Conservation (phyloP, 2,113 vertebrate genomes). For the Pandion haliaetus region DNA sequence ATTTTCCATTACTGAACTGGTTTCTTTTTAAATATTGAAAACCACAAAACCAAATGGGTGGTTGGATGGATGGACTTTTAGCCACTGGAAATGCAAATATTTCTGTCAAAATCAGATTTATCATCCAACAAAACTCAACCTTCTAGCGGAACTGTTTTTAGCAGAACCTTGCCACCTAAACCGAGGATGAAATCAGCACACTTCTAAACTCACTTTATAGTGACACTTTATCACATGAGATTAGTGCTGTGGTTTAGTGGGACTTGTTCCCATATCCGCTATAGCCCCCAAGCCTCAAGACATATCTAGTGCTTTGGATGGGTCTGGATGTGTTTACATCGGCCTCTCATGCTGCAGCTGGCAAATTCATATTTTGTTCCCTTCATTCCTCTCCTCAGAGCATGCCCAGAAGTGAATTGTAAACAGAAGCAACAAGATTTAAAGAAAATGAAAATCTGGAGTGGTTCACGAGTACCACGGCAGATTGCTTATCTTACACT, state of each 20-base stretch:
- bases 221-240: neutral
- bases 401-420: neutral
- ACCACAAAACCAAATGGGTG: neutral
- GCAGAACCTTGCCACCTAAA: neutral
- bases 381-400: neutral
- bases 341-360: neutral
- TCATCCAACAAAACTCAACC: neutral
- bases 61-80: neutral
- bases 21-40: neutral
- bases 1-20: neutral
- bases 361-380: neutral
- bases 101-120: neutral
- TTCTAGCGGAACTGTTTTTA: neutral
- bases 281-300: neutral
- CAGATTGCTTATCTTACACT: neutral
- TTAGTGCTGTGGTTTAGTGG: neutral
- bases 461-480: neutral
- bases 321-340: neutral
- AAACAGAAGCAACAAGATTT: neutral
- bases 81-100: neutral
- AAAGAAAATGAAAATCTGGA: neutral
- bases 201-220: neutral
- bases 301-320: neutral
- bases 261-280: neutral
- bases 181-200: neutral